A percentile compares a stretch with the other conserved stretches of the same genome.
Conservation (phyloP, 1,140 invertebrate species). For the Meteorus sp. region DNA sequence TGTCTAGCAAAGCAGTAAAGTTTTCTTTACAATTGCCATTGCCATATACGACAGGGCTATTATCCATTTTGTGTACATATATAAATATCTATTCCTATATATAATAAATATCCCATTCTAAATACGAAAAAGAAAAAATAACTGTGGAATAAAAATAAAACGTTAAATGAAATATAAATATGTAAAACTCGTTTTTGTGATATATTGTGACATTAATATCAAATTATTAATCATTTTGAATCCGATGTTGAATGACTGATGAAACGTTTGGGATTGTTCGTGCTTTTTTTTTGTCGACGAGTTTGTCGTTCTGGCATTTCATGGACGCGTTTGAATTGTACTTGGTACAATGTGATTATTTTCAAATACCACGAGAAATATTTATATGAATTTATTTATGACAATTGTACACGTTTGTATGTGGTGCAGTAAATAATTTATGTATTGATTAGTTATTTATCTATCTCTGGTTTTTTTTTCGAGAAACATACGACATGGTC, state of each 20-base stretch:
- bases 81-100: too few species aligned
- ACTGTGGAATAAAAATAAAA: background rate
- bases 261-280: too few species aligned
- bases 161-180: background rate
- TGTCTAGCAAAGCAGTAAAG: constrained; percentile 9
- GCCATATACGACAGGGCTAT: constrained; percentile 7
- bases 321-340: background rate
- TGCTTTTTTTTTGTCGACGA: too few species aligned
- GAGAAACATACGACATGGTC: too few species aligned
- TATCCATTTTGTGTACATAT: too few species aligned
- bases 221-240: constrained; percentile 21
- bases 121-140: background rate
- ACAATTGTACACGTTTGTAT: background rate
- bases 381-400: background rate
- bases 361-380: background rate
- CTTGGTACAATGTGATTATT: background rate
- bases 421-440: background rate
- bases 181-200: background rate
- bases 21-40: constrained; percentile 19
- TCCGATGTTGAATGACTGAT: constrained; percentile 13
- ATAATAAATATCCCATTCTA: too few species aligned
- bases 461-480: too few species aligned
- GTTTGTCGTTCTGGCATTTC: constrained; percentile 22
- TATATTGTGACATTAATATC: constrained; percentile 10
- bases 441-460: too few species aligned